phyloP scores from a whole-genome alignment of 2,888 invertebrate genomes.

The Pemphredon lugubris region DNA sequence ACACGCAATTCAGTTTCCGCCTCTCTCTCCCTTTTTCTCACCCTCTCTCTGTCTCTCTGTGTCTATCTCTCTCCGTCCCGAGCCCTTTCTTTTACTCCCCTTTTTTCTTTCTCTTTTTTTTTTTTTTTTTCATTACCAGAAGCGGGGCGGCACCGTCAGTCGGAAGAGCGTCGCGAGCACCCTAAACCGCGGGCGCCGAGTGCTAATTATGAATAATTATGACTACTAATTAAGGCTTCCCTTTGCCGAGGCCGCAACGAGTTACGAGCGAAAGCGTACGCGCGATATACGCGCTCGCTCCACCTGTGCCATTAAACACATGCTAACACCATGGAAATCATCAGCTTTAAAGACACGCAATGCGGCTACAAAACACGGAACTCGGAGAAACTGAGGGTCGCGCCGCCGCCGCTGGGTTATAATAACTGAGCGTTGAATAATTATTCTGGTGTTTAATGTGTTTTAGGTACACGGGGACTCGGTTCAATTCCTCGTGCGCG shows the following conservation, averaged over 20 bases:
- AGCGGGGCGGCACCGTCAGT: slow-evolving; percentile 24
- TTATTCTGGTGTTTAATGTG: too few species aligned
- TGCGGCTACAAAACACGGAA: slow-evolving; percentile 28
- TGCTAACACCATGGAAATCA: slow-evolving; percentile 54
- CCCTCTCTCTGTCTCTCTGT: too few species aligned
- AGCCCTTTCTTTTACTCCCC: neutral
- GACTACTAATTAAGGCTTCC: slow-evolving; percentile 72
- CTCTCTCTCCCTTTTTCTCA: neutral
- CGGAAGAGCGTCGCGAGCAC: slow-evolving; percentile 48
- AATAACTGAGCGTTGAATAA: too few species aligned
- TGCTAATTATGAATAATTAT: slow-evolving; percentile 74
- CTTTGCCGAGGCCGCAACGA: slow-evolving; percentile 51
- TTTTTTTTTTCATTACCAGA: slow-evolving; percentile 32
- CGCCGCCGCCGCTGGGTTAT: too few species aligned
- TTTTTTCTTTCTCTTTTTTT: slow-evolving; percentile 3
- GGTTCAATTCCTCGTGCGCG: too few species aligned
- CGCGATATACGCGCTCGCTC: slow-evolving; percentile 42
- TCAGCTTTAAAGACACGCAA: slow-evolving; percentile 51
- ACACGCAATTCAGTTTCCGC: slow-evolving; percentile 14
- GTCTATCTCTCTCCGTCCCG: neutral
- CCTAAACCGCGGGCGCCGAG: slow-evolving; percentile 59
- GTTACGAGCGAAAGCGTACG: slow-evolving; percentile 42
- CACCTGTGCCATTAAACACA: slow-evolving; percentile 52
- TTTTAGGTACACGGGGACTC: too few species aligned
- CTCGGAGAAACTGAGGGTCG: too few species aligned